Percentiles rank a stretch among this genome's conserved stretches.
Conservation (phyloP, 2,797 vertebrate genomes). For the Remorina albescens region DNA sequence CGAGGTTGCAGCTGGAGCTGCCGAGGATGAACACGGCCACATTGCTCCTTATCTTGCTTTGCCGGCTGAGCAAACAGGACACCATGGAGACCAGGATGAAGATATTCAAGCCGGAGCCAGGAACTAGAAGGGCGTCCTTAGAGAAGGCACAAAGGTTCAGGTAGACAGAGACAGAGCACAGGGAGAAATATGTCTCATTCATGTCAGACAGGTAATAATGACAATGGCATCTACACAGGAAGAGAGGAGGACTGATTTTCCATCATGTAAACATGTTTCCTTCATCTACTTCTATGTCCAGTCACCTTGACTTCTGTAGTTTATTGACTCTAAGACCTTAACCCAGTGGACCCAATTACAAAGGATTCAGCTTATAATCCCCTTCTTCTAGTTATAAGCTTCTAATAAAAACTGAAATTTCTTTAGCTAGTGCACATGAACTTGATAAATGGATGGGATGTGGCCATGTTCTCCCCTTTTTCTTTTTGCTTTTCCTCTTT, state of each 20-base stretch:
- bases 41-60: conserved; percentile 72
- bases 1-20: conserved; percentile 74
- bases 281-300: conserved; percentile 43
- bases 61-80: conserved; percentile 58
- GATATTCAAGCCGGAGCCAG: conserved; percentile 72
- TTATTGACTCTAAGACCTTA: conserved; percentile 65
- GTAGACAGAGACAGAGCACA: conserved; percentile 65
- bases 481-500: conserved; percentile 30
- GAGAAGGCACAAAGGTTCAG: conserved; percentile 68
- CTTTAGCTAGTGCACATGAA: conserved; percentile 54
- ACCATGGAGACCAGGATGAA: conserved; percentile 70
- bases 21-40: conserved; percentile 74
- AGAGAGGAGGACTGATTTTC: conserved; percentile 15
- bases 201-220: conserved; percentile 49
- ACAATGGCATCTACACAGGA: not conserved
- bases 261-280: too few relatives aligned
- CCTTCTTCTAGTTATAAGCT: conserved; percentile 71
- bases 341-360: conserved; percentile 83
- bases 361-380: conserved; percentile 78
- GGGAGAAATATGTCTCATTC: conserved; percentile 62
- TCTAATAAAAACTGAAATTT: conserved; percentile 61
- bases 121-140: conserved; percentile 72
- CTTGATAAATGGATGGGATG: conserved; percentile 52
- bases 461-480: conserved; percentile 33
- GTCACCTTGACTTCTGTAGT: conserved; percentile 67